These are phyloP conservation scores for Antennarius striatus DNA, from an alignment of 2,113 vertebrate genomes.

Conservation along the genomic window DNA sequence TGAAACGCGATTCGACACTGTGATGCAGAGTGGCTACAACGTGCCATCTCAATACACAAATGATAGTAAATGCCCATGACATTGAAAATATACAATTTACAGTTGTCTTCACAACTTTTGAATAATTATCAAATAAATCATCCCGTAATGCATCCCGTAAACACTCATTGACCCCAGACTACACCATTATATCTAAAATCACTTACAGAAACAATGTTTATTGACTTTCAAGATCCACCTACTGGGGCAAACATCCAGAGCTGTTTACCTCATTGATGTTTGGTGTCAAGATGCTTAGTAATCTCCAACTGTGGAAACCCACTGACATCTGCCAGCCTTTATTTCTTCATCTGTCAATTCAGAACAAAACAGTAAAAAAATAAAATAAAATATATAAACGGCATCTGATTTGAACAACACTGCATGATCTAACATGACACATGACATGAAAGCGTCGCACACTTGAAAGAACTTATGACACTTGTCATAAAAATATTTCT, in stretches of 20 bases:
- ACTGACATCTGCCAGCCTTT: slow-evolving; percentile 39
- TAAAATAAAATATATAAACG: background rate
- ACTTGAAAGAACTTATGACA: too few relatives aligned
- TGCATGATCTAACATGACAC: background rate
- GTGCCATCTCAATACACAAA: slow-evolving; percentile 44
- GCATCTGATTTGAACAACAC: slow-evolving; percentile 11
- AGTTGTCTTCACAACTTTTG: background rate
- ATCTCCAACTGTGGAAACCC: slow-evolving; percentile 41
- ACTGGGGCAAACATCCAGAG: slow-evolving; percentile 10
- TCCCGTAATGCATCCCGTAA: background rate
- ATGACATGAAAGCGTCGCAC: too few relatives aligned
- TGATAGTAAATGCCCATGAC: slow-evolving; percentile 37
- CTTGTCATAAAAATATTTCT: slow-evolving; percentile 36
- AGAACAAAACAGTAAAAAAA: slow-evolving; percentile 4
- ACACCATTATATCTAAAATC: background rate
- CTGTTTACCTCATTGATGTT: slow-evolving; percentile 64
- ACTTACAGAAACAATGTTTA: slow-evolving; percentile 7
- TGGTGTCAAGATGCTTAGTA: slow-evolving; percentile 37
- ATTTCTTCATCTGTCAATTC: slow-evolving; percentile 41
- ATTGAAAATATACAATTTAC: slow-evolving; percentile 46
- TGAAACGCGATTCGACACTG: too few relatives aligned
- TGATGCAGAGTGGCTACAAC: too few relatives aligned
- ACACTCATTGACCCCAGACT: background rate
- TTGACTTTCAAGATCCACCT: slow-evolving; percentile 17
- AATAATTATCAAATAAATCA: background rate